Conservation (phyloP, 2,797 vertebrate species). For the Fundulus diaphanus region DNA sequence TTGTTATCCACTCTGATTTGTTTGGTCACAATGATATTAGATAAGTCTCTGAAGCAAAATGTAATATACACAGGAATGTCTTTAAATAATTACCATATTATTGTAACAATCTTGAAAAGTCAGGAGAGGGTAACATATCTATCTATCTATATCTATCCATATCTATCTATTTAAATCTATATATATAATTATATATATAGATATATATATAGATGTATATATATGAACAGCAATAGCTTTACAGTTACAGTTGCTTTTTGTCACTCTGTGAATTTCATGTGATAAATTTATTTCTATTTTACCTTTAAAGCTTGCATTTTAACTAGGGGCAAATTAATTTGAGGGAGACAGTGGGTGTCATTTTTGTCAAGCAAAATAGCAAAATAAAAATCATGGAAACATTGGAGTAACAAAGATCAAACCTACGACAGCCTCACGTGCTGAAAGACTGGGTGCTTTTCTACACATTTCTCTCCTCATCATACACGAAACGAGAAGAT, state of each 20-base stretch:
- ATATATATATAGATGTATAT: too few species aligned
- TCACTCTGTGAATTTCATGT: too few species aligned
- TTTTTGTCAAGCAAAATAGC: background rate
- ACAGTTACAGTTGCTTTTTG: too few species aligned
- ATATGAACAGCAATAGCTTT: too few species aligned
- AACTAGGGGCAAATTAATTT: background rate
- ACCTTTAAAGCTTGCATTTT: too few species aligned
- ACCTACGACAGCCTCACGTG: conserved; percentile 20
- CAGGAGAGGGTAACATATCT: background rate
- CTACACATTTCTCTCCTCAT: conserved; percentile 54
- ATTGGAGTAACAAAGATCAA: conserved; percentile 7
- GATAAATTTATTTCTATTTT: too few species aligned
- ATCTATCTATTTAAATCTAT: too few species aligned
- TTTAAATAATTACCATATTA: background rate
- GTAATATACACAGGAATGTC: background rate
- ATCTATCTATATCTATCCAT: too few species aligned
- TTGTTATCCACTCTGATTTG: too few species aligned
- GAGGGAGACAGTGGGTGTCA: background rate
- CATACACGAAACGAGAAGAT: conserved; percentile 70
- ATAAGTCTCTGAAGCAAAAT: background rate
- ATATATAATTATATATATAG: too few species aligned
- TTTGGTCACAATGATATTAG: background rate
- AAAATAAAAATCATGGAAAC: background rate
- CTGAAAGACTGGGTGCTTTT: conserved; percentile 25
- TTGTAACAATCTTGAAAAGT: background rate